Evolutionary conservation across 2,113 vertebrate species (phyloP).

Genomic region (Odocoileus virginianus): DNA sequence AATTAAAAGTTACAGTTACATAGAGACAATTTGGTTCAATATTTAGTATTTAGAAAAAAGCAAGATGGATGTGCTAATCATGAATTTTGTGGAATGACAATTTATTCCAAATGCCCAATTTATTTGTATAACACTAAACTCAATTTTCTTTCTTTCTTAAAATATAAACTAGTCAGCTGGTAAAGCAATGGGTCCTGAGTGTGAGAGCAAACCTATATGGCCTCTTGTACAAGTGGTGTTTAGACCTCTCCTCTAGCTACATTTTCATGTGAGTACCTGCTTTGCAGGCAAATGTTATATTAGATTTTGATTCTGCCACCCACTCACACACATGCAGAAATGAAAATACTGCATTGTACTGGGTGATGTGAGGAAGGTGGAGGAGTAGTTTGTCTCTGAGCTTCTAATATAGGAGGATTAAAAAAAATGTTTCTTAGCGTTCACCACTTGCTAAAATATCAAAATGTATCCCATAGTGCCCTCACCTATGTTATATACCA

Average conservation of each 20-base stretch:
- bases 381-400: neutral
- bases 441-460: neutral
- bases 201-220: neutral
- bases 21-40: neutral
- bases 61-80: neutral
- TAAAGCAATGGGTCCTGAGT: neutral
- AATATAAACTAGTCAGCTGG: neutral
- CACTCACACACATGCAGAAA: neutral
- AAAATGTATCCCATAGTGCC: neutral
- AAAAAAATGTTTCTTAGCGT: neutral
- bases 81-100: neutral
- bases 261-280: neutral
- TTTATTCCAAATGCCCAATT: neutral
- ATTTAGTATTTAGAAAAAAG: neutral
- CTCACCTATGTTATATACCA: accelerated
- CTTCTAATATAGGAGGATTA: neutral
- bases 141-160: neutral
- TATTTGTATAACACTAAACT: neutral
- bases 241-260: neutral
- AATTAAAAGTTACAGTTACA: neutral
- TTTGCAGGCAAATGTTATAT: neutral
- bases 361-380: neutral
- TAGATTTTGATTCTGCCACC: neutral
- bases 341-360: neutral
- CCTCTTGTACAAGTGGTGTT: neutral